These are phyloP conservation scores for Drosophila truncata DNA, from an alignment of 1,140 invertebrate genomes.

Conservation along the genomic window DNA sequence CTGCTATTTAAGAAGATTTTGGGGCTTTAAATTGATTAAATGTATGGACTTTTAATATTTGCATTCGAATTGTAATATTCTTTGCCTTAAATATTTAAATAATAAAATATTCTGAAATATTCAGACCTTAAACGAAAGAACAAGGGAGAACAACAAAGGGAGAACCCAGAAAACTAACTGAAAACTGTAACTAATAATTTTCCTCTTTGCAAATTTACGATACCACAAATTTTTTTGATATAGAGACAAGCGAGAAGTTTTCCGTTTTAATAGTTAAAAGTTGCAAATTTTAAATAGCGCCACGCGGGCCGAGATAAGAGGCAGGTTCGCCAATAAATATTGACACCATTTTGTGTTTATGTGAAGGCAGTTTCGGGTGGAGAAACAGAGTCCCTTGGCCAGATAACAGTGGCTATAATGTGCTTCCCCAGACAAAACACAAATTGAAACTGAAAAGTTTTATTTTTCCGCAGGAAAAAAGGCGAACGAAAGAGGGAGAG, in stretches of 20 bases:
- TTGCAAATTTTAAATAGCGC: conserved; percentile 71
- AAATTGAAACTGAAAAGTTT: conserved; percentile 61
- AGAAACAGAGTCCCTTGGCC: conserved; percentile 10
- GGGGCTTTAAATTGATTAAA: too few relatives aligned
- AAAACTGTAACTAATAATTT: conserved; percentile 17
- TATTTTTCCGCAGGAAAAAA: conserved; percentile 22
- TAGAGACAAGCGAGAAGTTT: conserved; percentile 45
- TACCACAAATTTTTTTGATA: conserved; percentile 51
- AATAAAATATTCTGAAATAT: too few relatives aligned
- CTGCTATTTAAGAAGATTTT: too few relatives aligned
- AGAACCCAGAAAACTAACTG: neutral
- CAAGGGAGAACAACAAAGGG: too few relatives aligned
- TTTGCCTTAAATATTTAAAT: too few relatives aligned
- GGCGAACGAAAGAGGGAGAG: neutral
- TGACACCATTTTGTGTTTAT: conserved; percentile 81
- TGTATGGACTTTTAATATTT: too few relatives aligned
- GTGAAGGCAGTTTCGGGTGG: conserved; percentile 14
- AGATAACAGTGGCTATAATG: conserved; percentile 71
- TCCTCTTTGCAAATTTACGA: conserved; percentile 60
- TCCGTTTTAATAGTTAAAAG: conserved; percentile 75
- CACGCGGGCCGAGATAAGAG: conserved; percentile 68
- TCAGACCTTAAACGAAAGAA: neutral
- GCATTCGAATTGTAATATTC: too few relatives aligned
- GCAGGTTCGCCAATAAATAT: conserved; percentile 84
- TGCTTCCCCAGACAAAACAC: conserved; percentile 53